Percentiles rank a stretch among this genome's conserved stretches.
Conservation (phyloP, 35 echinoderm and acorn worm species). For the Holothuria glaberrima region DNA sequence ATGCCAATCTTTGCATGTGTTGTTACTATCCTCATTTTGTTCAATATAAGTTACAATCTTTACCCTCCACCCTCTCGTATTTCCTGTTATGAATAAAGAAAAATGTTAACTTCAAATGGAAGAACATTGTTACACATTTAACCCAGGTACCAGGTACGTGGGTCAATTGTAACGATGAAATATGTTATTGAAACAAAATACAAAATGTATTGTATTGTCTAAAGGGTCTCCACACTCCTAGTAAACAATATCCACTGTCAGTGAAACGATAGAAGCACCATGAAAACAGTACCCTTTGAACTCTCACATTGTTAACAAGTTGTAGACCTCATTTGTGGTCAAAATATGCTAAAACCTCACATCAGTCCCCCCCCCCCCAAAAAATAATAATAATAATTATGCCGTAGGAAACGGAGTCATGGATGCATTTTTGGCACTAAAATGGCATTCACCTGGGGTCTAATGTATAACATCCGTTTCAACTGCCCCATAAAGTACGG, state of each 20-base stretch:
- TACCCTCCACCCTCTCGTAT: not conserved
- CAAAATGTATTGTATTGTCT: slow-evolving; percentile 2
- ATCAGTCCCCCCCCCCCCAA: not conserved
- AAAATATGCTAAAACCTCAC: slow-evolving; percentile 9
- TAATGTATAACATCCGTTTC: no score
- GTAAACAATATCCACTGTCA: not conserved
- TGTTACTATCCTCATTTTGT: not conserved
- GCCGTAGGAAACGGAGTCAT: not conserved
- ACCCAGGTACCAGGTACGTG: slow-evolving; percentile 11
- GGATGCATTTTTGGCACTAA: no score
- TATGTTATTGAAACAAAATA: slow-evolving; percentile 23
- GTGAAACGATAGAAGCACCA: not conserved
- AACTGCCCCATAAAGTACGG: no score
- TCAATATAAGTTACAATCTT: not conserved
- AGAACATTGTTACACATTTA: not conserved
- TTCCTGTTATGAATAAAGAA: slow-evolving; percentile 4
- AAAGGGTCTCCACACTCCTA: not conserved
- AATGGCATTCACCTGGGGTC: no score
- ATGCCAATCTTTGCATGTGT: slow-evolving; percentile 1
- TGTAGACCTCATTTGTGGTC: slow-evolving; percentile 7
- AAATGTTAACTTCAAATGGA: slow-evolving; percentile 2
- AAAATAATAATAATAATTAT: no score
- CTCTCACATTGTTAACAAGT: not conserved
- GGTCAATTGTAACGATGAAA: slow-evolving; percentile 24
- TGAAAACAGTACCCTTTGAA: not conserved